Conservation (phyloP, 1,140 invertebrate genomes). For the Drosophila ironensis region DNA sequence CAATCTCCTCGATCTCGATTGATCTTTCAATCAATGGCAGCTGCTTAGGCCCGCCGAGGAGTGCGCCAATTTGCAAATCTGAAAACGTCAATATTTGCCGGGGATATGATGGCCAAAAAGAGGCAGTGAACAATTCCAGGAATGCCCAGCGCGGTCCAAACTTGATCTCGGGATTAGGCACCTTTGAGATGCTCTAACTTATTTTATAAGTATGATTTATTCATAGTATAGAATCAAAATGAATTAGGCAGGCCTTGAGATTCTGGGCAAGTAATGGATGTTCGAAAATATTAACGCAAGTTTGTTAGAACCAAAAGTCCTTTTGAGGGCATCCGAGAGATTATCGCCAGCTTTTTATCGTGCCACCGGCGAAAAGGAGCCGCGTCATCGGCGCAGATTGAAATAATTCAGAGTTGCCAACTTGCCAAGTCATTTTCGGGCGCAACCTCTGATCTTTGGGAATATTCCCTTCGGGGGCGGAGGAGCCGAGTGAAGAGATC, state of each 20-base stretch:
- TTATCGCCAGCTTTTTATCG: constrained; percentile 74
- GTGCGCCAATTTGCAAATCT: constrained; percentile 58
- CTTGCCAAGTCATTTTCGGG: constrained; percentile 65
- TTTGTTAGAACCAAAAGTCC: not conserved
- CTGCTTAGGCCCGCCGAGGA: constrained; percentile 33
- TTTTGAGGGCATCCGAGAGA: constrained; percentile 1
- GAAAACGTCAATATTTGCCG: constrained; percentile 50
- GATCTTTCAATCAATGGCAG: constrained; percentile 67
- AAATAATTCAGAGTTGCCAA: constrained; percentile 64
- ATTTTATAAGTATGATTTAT: not conserved
- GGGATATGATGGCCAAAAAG: constrained; percentile 6
- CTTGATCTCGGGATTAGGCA: not conserved
- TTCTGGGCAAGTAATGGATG: no score
- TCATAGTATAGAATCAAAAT: no score
- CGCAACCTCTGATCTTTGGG: constrained; percentile 15
- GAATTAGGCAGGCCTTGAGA: no score
- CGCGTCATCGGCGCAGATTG: constrained; percentile 72
- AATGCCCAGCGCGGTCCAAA: constrained; percentile 28
- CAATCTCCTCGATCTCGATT: constrained; percentile 47
- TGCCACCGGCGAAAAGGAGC: constrained; percentile 47
- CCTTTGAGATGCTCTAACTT: not conserved
- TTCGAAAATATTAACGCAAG: no score
- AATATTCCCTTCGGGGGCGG: not conserved
- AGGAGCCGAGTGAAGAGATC: constrained; percentile 48
- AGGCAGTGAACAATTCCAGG: constrained; percentile 43